phyloP scores from a whole-genome alignment of 2,888 invertebrate species.

The Drosophila emarginata region DNA sequence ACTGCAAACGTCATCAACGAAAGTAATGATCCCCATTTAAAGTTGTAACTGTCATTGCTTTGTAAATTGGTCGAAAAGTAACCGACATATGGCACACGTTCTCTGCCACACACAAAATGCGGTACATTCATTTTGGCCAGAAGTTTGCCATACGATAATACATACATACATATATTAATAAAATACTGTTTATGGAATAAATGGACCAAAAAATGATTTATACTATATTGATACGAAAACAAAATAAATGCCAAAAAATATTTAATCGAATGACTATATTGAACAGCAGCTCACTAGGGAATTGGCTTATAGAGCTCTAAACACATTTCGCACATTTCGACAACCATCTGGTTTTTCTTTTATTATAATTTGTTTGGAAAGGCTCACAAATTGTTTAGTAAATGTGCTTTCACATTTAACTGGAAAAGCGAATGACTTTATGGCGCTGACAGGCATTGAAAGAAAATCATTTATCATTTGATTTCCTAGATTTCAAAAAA shows the following conservation, averaged over 20 bases:
- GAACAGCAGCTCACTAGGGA: background rate
- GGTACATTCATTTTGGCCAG: background rate
- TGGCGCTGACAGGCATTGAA: slow-evolving; percentile 1
- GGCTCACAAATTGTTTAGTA: background rate
- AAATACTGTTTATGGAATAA: no score
- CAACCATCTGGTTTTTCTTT: background rate
- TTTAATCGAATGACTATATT: background rate
- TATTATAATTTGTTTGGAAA: background rate
- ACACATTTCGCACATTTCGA: no score
- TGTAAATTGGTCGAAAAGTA: slow-evolving; percentile 1
- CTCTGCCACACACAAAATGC: background rate
- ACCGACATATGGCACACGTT: slow-evolving; percentile 1
- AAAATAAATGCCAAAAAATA: no score
- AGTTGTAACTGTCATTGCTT: slow-evolving; percentile 6
- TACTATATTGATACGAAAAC: no score
- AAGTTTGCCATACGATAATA: background rate
- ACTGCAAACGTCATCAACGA: background rate
- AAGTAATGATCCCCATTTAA: slow-evolving; percentile 3
- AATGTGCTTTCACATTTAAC: background rate
- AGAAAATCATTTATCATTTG: slow-evolving; percentile 4
- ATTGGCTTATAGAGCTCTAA: background rate
- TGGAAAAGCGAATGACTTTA: slow-evolving; percentile 4
- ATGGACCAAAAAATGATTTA: no score
- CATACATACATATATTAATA: no score
- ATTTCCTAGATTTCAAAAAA: background rate